Conservation (phyloP, 2,113 vertebrate genomes). For the Ginglymostoma cirratum region DNA sequence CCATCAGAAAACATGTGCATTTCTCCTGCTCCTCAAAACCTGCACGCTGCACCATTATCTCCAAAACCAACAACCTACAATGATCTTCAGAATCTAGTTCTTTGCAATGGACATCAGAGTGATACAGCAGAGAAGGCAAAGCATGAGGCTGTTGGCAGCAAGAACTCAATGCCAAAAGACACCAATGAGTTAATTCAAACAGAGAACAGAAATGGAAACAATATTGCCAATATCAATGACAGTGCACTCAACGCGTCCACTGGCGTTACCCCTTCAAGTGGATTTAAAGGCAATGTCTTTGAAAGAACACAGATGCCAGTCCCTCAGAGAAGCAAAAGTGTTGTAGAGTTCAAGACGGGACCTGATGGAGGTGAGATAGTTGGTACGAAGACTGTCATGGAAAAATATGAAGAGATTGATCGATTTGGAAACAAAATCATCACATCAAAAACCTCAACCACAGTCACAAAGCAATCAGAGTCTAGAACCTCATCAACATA, state of each 20-base stretch:
- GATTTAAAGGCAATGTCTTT: not conserved
- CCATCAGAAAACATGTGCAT: slow-evolving; percentile 40
- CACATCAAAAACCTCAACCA: slow-evolving; percentile 62
- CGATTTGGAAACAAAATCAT: slow-evolving; percentile 66
- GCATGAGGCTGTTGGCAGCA: not conserved
- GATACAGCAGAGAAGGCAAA: not conserved
- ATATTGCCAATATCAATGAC: not conserved
- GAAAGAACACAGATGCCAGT: not conserved
- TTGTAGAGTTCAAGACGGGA: slow-evolving; percentile 66
- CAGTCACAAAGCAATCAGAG: slow-evolving; percentile 63
- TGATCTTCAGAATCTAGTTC: not conserved
- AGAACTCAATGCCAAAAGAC: not conserved
- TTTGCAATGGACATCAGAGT: not conserved
- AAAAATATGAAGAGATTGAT: slow-evolving; percentile 68
- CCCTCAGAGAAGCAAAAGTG: slow-evolving; percentile 56
- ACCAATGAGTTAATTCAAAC: not conserved
- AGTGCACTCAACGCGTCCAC: not conserved
- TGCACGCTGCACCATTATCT: slow-evolving; percentile 37
- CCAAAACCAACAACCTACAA: not conserved
- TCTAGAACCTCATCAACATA: slow-evolving; percentile 45
- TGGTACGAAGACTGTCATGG: slow-evolving; percentile 60
- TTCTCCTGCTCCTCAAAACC: slow-evolving; percentile 29
- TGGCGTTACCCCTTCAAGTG: not conserved
- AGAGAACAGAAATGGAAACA: not conserved
- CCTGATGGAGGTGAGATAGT: slow-evolving; percentile 51